Conservation (phyloP, 2,888 invertebrate species). For the Cheilosia vernalis region DNA sequence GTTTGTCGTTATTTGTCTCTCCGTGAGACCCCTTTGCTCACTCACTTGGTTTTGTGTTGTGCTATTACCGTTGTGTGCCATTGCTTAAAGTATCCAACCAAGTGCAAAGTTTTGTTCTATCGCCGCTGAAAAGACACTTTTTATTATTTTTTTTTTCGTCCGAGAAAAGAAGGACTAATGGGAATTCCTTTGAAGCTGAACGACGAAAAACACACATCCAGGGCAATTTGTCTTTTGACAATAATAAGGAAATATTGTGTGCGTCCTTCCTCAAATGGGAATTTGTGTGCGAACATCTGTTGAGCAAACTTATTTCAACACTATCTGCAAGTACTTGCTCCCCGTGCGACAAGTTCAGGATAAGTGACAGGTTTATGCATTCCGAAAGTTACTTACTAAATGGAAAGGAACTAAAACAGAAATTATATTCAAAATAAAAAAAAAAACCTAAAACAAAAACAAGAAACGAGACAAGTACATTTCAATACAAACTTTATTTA, state of each 20-base stretch:
- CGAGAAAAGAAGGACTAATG: conserved; percentile 68
- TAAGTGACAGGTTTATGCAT: conserved; percentile 53
- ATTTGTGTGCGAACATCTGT: conserved; percentile 65
- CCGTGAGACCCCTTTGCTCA: conserved; percentile 24
- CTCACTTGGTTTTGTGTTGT: conserved; percentile 21
- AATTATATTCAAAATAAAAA: conserved; percentile 4
- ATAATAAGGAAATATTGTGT: conserved; percentile 68
- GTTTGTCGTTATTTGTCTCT: conserved; percentile 62
- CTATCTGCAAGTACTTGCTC: conserved; percentile 9
- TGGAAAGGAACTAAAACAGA: conserved; percentile 19
- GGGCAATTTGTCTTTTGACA: conserved; percentile 65
- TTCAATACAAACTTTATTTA: conserved; percentile 43
- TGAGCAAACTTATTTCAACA: conserved; percentile 35
- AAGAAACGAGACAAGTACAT: not conserved
- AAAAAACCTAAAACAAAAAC: too few species aligned
- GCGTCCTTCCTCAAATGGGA: conserved; percentile 37
- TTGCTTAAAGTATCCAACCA: conserved; percentile 62
- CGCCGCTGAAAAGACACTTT: conserved; percentile 35
- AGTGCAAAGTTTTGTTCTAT: conserved; percentile 71
- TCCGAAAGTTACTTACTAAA: conserved; percentile 41
- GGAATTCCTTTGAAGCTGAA: conserved; percentile 68
- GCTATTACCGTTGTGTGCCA: conserved; percentile 58
- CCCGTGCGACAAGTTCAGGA: conserved; percentile 2
- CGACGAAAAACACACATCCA: conserved; percentile 30
- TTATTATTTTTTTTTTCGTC: not conserved